Evolutionary conservation across 2,113 vertebrate species (phyloP).

Genomic region (Meriones unguiculatus): DNA sequence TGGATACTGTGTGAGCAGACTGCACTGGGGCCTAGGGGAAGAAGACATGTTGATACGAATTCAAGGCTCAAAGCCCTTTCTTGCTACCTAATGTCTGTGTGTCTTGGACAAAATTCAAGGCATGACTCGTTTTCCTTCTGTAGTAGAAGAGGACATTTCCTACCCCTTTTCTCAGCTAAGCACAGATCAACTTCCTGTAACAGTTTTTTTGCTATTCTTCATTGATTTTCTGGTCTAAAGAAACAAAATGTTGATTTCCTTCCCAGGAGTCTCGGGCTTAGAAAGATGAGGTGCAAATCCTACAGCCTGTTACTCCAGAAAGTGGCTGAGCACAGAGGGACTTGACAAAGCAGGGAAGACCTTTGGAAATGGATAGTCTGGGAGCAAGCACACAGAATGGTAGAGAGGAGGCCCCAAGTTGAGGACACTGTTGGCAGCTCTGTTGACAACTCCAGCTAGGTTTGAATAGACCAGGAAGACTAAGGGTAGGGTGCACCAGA

Average conservation of each 20-base stretch:
- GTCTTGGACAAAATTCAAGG: neutral
- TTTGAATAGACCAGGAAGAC: neutral
- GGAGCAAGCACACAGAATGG: neutral
- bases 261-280: neutral
- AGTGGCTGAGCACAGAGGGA: neutral
- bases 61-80: neutral
- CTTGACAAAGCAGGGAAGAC: neutral
- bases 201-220: neutral
- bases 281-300: neutral
- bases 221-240: neutral
- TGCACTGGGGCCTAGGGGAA: neutral
- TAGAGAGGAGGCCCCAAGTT: too few species aligned
- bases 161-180: neutral
- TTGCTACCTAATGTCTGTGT: neutral
- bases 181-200: neutral
- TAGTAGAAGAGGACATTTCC: neutral
- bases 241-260: neutral
- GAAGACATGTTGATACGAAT: too few species aligned
- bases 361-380: neutral
- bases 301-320: neutral
- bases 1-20: neutral
- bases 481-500: accelerated
- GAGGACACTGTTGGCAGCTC: neutral
- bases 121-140: neutral
- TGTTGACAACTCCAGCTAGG: neutral